Percentiles rank a stretch among this genome's conserved stretches.
Evolutionary conservation across 2,888 invertebrate genomes (phyloP).

Genomic region (Altica lythri): DNA sequence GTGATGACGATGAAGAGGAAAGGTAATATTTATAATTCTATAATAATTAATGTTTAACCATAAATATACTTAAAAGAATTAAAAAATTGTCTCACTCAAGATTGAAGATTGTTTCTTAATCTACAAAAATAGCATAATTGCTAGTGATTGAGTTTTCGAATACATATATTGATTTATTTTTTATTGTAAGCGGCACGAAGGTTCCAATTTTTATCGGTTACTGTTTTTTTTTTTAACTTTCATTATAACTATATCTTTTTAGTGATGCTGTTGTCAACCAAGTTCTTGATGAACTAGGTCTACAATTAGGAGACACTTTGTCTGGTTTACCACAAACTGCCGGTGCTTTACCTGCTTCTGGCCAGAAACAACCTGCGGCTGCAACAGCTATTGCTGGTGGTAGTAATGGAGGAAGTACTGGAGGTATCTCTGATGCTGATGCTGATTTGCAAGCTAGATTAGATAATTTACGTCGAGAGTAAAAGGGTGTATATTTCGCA

Average conservation of each 20-base stretch:
- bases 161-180: no score
- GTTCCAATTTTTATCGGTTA: no score
- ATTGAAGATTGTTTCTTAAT: no score
- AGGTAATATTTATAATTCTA: no score
- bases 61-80: no score
- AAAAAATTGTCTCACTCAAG: no score
- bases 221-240: no score
- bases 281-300: slow-evolving; percentile 95
- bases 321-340: slow-evolving; percentile 81
- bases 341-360: slow-evolving; percentile 62
- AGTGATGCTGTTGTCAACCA: slow-evolving; percentile 94
- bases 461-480: slow-evolving; percentile 91
- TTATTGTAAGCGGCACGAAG: no score
- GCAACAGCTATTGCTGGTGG: slow-evolving; percentile 57
- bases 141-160: no score
- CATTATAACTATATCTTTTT: slow-evolving; percentile 44
- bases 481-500: no score
- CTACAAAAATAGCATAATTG: no score
- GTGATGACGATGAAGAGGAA: slow-evolving; percentile 97
- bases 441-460: slow-evolving; percentile 96
- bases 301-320: slow-evolving; percentile 91
- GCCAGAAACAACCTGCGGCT: slow-evolving; percentile 68
- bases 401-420: slow-evolving; percentile 40
- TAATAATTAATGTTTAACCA: no score
- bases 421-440: slow-evolving; percentile 79